These are phyloP conservation scores for Chloroceryle amazona DNA, from an alignment of 2,797 vertebrate species.

Conservation along the genomic window DNA sequence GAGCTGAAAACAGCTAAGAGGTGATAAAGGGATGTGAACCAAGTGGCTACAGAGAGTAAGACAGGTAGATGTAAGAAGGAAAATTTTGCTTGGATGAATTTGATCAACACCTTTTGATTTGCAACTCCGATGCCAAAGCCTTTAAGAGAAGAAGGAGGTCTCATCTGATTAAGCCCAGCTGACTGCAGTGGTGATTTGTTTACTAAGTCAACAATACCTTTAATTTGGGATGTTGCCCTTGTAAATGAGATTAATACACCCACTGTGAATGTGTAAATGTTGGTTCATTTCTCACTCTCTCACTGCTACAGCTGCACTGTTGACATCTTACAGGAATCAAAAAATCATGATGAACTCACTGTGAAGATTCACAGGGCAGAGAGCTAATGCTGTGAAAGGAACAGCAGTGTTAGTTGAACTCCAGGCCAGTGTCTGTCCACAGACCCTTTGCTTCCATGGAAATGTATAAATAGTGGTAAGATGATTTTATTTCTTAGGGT, in stretches of 20 bases:
- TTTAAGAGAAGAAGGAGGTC: background rate
- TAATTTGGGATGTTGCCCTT: background rate
- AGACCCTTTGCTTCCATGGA: background rate
- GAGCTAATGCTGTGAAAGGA: background rate
- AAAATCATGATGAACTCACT: background rate
- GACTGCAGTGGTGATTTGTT: background rate
- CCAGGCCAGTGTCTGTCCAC: background rate
- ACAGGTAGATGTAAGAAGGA: background rate
- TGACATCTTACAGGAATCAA: slow-evolving; percentile 5
- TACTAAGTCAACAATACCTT: background rate
- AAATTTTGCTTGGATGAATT: background rate
- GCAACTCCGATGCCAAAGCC: background rate
- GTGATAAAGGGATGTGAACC: background rate
- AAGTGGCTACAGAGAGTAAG: background rate
- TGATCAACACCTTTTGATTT: background rate
- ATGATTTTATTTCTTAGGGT: background rate
- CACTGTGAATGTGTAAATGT: background rate
- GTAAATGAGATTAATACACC: background rate
- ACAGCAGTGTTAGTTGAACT: background rate
- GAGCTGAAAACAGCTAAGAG: background rate
- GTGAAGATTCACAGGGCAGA: background rate
- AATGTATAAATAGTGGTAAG: background rate
- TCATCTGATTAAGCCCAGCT: background rate
- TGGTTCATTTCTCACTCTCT: background rate
- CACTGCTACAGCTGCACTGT: background rate